These are phyloP conservation scores for Puffinus mauretanicus DNA, from an alignment of 2,113 vertebrate genomes.

Conservation along the genomic window DNA sequence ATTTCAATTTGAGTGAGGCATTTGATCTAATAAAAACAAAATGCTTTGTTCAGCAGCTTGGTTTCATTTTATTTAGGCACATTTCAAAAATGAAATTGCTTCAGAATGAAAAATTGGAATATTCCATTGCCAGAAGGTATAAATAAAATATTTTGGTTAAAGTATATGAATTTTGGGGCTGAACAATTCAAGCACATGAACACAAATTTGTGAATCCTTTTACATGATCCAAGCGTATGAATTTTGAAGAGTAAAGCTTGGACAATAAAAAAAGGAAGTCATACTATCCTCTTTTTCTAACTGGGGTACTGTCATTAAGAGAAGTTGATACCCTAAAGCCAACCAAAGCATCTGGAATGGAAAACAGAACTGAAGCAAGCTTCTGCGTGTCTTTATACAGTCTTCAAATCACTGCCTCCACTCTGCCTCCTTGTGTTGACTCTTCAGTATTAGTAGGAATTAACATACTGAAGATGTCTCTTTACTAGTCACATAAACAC, in stretches of 20 bases:
- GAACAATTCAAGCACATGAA: not conserved
- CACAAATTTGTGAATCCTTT: not conserved
- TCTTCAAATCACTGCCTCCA: not conserved
- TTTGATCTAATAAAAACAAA: not conserved
- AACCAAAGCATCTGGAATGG: not conserved
- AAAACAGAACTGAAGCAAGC: not conserved
- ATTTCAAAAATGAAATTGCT: not conserved
- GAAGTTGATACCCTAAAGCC: not conserved
- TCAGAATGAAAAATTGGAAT: not conserved
- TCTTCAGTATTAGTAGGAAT: not conserved
- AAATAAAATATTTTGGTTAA: not conserved
- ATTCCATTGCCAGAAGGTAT: not conserved
- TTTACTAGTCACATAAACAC: not conserved
- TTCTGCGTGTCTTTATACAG: not conserved
- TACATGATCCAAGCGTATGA: not conserved
- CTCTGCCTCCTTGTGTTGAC: slow-evolving; percentile 50
- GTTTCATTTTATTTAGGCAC: not conserved
- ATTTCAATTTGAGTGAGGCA: not conserved
- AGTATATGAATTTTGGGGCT: not conserved
- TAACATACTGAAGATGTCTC: not conserved
- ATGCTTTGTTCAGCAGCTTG: not conserved
- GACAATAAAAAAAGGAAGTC: not conserved
- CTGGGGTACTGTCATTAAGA: not conserved
- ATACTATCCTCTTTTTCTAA: not conserved
- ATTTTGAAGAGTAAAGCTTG: not conserved